Percentiles rank a stretch among this genome's conserved stretches.
phyloP scores from a whole-genome alignment of 2,888 invertebrate genomes.

The Calliopum simillimum region DNA sequence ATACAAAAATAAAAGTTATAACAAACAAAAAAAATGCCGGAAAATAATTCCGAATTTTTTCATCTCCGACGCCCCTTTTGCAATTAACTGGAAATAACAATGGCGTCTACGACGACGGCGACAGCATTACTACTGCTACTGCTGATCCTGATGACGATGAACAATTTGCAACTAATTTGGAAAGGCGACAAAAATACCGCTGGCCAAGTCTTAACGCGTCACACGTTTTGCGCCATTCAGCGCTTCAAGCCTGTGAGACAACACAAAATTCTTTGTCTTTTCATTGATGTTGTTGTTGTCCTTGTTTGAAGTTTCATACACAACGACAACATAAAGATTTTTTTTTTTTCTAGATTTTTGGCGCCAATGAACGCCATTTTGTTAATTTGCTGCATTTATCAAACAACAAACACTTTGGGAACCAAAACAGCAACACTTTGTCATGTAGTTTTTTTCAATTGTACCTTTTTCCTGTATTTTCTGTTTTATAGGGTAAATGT shows the following conservation, averaged over 20 bases:
- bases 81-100: slow-evolving; percentile 31
- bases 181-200: slow-evolving; percentile 58
- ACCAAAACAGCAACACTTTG: slow-evolving; percentile 41
- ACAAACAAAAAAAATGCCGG: no score
- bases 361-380: slow-evolving; percentile 59
- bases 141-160: neutral
- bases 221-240: slow-evolving; percentile 31
- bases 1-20: no score
- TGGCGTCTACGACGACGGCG: neutral
- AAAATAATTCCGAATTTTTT: neutral
- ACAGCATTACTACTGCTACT: neutral
- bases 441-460: slow-evolving; percentile 46
- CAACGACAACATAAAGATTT: slow-evolving; percentile 43
- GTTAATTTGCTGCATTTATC: slow-evolving; percentile 55
- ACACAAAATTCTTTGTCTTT: neutral
- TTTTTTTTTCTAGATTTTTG: slow-evolving; percentile 55
- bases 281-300: slow-evolving; percentile 21
- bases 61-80: slow-evolving; percentile 15
- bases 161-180: slow-evolving; percentile 57
- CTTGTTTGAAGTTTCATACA: slow-evolving; percentile 15
- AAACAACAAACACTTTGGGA: slow-evolving; percentile 42
- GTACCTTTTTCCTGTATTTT: slow-evolving; percentile 20
- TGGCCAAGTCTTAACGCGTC: slow-evolving; percentile 8
- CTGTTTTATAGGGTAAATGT: neutral
- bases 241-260: neutral